Evolutionary conservation across 2,797 vertebrate species (phyloP).

Genomic region (Mus spretus): DNA sequence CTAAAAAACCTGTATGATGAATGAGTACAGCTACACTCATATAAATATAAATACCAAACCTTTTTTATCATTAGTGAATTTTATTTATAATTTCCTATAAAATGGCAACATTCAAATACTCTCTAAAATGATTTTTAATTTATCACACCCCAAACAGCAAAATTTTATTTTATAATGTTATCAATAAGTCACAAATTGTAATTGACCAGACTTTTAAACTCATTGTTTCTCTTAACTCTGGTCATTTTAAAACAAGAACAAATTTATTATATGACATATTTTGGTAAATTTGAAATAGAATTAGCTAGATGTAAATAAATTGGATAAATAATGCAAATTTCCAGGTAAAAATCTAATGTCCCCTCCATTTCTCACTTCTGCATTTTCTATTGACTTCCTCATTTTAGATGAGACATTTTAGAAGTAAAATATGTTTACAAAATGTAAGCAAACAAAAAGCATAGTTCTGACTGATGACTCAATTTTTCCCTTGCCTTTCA

Average conservation of each 20-base stretch:
- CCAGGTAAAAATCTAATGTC: not conserved
- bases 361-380: not conserved
- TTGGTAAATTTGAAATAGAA: constrained; percentile 53
- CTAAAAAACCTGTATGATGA: not conserved
- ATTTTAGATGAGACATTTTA: constrained; percentile 44
- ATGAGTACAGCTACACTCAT: not conserved
- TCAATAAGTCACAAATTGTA: constrained; percentile 35
- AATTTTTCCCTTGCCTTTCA: constrained; percentile 49
- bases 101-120: not conserved
- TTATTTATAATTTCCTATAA: not conserved
- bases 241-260: not conserved
- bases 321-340: not conserved
- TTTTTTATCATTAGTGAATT: constrained; percentile 24
- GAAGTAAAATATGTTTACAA: constrained; percentile 45
- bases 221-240: constrained; percentile 3
- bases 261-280: not conserved
- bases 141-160: not conserved
- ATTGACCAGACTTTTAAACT: not conserved
- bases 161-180: constrained; percentile 19
- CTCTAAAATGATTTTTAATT: not conserved
- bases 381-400: not conserved
- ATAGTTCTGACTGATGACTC: constrained; percentile 25
- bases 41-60: not conserved
- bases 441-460: not conserved
- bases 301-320: not conserved